phyloP scores from a whole-genome alignment of 2,888 invertebrate genomes.

The Strigamia maritima region DNA sequence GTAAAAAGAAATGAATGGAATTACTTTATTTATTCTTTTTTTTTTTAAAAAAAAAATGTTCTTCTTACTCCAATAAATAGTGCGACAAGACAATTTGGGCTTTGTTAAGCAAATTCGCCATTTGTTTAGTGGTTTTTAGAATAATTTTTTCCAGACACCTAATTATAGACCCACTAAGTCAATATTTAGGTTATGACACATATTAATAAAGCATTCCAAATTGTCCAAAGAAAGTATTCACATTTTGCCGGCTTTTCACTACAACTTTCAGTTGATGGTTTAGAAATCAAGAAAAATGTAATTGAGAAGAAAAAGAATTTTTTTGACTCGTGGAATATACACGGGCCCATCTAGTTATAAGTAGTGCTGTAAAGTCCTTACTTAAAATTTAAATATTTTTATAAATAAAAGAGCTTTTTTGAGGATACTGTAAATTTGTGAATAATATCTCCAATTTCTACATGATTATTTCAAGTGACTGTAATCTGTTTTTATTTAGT shows the following conservation, averaged over 20 bases:
- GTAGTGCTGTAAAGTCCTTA: too few species aligned
- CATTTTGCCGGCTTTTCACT: too few species aligned
- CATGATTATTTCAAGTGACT: background rate
- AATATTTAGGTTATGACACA: background rate
- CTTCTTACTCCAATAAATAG: background rate
- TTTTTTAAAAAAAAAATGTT: background rate
- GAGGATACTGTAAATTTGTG: too few species aligned
- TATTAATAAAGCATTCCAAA: background rate
- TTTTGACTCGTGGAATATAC: too few species aligned
- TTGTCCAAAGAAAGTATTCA: background rate
- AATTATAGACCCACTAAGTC: background rate
- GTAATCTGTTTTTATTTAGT: background rate
- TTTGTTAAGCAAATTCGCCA: background rate
- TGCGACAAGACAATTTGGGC: background rate
- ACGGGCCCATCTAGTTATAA: too few species aligned
- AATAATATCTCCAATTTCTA: too few species aligned
- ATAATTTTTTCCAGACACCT: background rate
- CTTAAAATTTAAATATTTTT: too few species aligned
- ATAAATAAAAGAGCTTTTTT: too few species aligned
- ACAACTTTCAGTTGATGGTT: too few species aligned
- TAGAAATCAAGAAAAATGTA: too few species aligned
- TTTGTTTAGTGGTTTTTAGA: background rate
- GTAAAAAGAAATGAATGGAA: conserved; percentile 1
- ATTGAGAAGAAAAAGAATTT: too few species aligned
- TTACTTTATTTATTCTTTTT: background rate